Conservation (phyloP, 2,888 invertebrate genomes). For the Sminthurinus aureus region DNA sequence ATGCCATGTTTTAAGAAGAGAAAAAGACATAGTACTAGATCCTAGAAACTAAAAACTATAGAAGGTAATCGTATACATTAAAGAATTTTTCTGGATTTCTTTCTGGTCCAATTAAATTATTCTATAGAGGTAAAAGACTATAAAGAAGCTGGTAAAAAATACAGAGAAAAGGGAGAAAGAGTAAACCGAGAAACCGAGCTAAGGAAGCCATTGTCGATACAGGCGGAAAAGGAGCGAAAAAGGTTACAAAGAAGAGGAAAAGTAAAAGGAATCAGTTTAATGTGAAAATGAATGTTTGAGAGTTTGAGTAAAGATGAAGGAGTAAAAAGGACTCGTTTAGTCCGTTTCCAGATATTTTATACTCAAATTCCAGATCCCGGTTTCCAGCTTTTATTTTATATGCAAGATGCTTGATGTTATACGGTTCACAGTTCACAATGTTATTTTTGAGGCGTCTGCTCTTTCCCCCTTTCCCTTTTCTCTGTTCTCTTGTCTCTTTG, state of each 20-base stretch:
- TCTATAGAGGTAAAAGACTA: too few species aligned
- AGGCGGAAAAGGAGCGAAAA: background rate
- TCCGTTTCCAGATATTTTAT: slow-evolving; percentile 4
- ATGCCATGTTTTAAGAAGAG: too few species aligned
- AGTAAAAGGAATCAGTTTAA: slow-evolving; percentile 28
- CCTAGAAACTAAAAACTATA: too few species aligned
- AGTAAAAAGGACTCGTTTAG: slow-evolving; percentile 2
- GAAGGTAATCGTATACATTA: too few species aligned
- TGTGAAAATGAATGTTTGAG: slow-evolving; percentile 26
- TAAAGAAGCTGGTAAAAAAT: background rate
- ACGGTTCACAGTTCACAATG: slow-evolving; percentile 24
- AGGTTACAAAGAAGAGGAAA: too few species aligned
- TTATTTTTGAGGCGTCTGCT: slow-evolving; percentile 37
- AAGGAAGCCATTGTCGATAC: background rate
- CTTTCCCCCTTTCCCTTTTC: background rate
- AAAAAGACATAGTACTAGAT: too few species aligned
- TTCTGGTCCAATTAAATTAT: too few species aligned
- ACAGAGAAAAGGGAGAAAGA: background rate
- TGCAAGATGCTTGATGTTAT: background rate
- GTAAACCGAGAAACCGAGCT: background rate
- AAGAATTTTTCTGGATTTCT: too few species aligned
- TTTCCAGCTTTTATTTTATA: too few species aligned
- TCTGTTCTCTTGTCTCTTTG: background rate
- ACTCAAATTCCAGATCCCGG: background rate
- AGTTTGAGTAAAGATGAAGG: background rate